phyloP scores from a whole-genome alignment of 2,797 vertebrate genomes.

The Phalloptychus januarius region DNA sequence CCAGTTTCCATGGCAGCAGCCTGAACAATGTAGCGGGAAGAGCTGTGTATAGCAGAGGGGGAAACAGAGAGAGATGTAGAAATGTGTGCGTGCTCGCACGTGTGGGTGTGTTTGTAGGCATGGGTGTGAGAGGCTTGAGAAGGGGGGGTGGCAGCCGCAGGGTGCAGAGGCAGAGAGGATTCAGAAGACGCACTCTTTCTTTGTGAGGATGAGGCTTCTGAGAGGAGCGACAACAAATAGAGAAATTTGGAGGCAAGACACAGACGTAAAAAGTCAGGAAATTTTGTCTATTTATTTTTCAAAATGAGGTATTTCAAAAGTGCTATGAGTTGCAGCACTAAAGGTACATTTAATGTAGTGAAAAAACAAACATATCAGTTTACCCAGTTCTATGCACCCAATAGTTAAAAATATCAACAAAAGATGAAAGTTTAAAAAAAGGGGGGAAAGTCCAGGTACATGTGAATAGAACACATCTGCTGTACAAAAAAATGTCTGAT shows the following conservation, averaged over 20 bases:
- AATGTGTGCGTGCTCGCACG: conserved; percentile 58
- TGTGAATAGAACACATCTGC: conserved; percentile 92
- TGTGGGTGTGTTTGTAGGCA: conserved; percentile 47
- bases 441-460: conserved; percentile 86
- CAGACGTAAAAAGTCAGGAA: conserved; percentile 27
- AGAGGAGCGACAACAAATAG: conserved; percentile 59
- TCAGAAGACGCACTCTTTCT: conserved; percentile 69
- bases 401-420: conserved; percentile 98
- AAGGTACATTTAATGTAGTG: conserved; percentile 91
- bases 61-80: conserved; percentile 55
- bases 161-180: conserved; percentile 72
- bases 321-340: conserved; percentile 99
- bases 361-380: conserved; percentile 80
- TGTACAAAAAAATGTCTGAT: conserved; percentile 91
- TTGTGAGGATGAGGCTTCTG: conserved; percentile 71
- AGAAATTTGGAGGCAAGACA: conserved; percentile 49
- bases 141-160: conserved; percentile 66
- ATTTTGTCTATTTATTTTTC: conserved; percentile 99
- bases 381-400: conserved; percentile 99
- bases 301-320: conserved; percentile 99
- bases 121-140: conserved; percentile 70
- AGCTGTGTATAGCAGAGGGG: conserved; percentile 66
- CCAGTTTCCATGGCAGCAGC: conserved; percentile 88
- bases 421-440: conserved; percentile 65
- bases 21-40: conserved; percentile 86